A percentile compares a stretch with the other conserved stretches of the same genome.
Evolutionary conservation across 2,797 vertebrate species (phyloP).

Genomic region (Lagodon rhomboides): DNA sequence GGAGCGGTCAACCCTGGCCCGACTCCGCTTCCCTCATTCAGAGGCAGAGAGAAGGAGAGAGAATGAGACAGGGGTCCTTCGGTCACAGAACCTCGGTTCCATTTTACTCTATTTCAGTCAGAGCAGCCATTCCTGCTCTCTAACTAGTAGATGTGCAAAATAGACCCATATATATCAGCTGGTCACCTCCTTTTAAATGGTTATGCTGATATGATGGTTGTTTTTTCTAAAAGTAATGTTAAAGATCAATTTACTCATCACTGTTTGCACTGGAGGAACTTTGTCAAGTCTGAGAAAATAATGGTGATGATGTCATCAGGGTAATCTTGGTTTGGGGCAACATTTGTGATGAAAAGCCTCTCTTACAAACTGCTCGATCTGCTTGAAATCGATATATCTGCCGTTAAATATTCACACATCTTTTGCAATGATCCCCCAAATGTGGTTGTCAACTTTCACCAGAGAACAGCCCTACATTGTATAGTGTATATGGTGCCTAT

Average conservation of each 20-base stretch:
- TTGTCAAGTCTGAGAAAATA: neutral
- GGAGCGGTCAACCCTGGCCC: slow-evolving; percentile 48
- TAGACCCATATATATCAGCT: neutral
- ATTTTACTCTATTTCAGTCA: slow-evolving; percentile 31
- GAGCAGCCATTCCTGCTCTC: slow-evolving; percentile 2
- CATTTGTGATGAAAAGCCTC: neutral
- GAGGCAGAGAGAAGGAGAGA: slow-evolving; percentile 13
- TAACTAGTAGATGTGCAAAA: neutral
- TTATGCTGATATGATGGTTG: neutral
- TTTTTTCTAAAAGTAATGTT: neutral
- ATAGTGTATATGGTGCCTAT: neutral
- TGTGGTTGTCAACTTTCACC: neutral
- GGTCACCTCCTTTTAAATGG: neutral
- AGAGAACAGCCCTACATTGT: neutral
- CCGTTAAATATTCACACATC: too few species aligned
- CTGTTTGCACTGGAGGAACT: neutral
- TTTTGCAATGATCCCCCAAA: neutral
- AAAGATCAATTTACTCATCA: neutral
- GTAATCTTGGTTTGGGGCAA: neutral
- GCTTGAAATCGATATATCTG: too few species aligned
- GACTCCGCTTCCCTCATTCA: slow-evolving; percentile 21
- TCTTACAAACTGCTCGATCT: neutral
- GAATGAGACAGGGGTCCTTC: neutral
- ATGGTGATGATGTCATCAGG: neutral
- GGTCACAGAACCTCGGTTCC: slow-evolving; percentile 9